Evolutionary conservation across 2,113 vertebrate species (phyloP).

Genomic region (Zapornia atra): DNA sequence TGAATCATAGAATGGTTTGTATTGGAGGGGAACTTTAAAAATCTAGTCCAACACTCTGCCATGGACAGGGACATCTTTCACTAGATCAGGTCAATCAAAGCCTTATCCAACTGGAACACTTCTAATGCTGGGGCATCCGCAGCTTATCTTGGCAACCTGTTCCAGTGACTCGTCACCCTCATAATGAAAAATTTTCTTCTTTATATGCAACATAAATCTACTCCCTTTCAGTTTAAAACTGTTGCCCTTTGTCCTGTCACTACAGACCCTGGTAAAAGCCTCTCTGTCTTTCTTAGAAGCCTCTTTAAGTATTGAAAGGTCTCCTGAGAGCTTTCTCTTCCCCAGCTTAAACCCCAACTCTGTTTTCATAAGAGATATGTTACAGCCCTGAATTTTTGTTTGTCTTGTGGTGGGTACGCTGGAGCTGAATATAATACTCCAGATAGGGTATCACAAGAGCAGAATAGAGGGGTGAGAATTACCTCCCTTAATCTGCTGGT

Average conservation of each 20-base stretch:
- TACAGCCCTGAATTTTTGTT: neutral
- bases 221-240: neutral
- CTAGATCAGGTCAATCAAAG: neutral
- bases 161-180: neutral
- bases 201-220: neutral
- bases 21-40: neutral
- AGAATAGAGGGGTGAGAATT: neutral
- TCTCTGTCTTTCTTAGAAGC: neutral
- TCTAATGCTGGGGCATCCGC: neutral
- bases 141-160: neutral
- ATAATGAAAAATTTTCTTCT: neutral
- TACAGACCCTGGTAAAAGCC: neutral
- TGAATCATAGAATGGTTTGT: neutral
- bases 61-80: neutral
- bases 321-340: neutral
- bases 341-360: neutral
- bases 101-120: neutral
- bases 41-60: neutral
- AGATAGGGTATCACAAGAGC: neutral
- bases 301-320: neutral
- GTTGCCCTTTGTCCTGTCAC: neutral
- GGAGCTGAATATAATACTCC: neutral
- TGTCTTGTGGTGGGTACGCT: neutral
- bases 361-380: neutral
- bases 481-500: neutral